Conservation (phyloP, 2,888 invertebrate genomes). For the Poecilobothrus nobilitatus region DNA sequence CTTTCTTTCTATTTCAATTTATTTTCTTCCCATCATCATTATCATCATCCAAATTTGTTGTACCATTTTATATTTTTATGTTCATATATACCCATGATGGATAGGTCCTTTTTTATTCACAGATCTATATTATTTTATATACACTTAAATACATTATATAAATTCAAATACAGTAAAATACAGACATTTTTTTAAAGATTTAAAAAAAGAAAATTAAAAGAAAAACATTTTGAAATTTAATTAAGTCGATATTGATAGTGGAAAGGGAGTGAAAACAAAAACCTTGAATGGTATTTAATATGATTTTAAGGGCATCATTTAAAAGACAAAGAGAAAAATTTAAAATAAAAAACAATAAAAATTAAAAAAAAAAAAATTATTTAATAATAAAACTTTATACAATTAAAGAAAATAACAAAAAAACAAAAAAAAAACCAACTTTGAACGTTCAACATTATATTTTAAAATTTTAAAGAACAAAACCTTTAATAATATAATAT, state of each 20-base stretch:
- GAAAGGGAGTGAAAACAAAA: background rate
- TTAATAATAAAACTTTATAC: background rate
- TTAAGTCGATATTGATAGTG: background rate
- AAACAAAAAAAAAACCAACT: too few species aligned
- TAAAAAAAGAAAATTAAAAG: background rate
- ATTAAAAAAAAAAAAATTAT: background rate
- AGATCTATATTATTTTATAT: too few species aligned
- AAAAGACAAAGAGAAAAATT: background rate
- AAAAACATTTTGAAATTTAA: background rate
- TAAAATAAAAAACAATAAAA: background rate
- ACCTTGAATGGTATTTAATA: background rate
- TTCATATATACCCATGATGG: background rate
- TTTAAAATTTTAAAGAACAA: too few species aligned
- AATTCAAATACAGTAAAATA: background rate
- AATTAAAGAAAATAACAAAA: background rate
- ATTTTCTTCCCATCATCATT: too few species aligned
- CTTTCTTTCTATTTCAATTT: background rate
- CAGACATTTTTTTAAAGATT: background rate
- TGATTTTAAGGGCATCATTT: background rate
- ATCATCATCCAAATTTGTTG: background rate
- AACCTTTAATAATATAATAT: too few species aligned
- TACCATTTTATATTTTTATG: background rate
- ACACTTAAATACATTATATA: background rate
- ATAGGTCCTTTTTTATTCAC: background rate
- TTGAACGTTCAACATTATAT: too few species aligned